Evolutionary conservation across 2,888 invertebrate species (phyloP).

Genomic region (Dicycla oo): DNA sequence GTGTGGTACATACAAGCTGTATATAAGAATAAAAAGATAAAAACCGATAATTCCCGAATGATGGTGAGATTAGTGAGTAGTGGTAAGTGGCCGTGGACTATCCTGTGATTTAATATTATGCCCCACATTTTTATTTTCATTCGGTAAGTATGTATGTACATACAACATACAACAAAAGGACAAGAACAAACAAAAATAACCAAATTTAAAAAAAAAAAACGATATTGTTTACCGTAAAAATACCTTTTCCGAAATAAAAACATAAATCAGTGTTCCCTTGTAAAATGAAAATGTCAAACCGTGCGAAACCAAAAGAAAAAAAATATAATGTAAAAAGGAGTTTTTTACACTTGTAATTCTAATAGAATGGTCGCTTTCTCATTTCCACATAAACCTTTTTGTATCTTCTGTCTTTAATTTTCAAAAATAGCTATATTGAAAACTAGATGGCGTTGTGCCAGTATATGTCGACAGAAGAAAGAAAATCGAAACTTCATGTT

Average conservation of each 20-base stretch:
- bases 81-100: neutral
- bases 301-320: too few species aligned
- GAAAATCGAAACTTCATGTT: constrained; percentile 81
- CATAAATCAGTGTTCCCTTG: neutral
- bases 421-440: neutral
- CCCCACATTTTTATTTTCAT: neutral
- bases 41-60: neutral
- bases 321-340: accelerated
- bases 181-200: too few species aligned
- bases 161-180: neutral
- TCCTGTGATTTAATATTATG: neutral
- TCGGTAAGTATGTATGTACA: too few species aligned
- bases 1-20: too few species aligned
- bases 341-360: constrained; percentile 31
- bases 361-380: constrained; percentile 13
- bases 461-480: constrained; percentile 68
- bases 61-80: too few species aligned
- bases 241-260: neutral
- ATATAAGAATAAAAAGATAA: neutral
- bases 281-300: constrained; percentile 3
- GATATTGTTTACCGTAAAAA: neutral
- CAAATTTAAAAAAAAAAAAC: neutral
- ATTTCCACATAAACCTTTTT: constrained; percentile 5
- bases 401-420: constrained; percentile 36
- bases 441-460: constrained; percentile 75